These are phyloP conservation scores for Actinia equina DNA, from an alignment of 64 coral and sea anemone genomes.

Conservation along the genomic window DNA sequence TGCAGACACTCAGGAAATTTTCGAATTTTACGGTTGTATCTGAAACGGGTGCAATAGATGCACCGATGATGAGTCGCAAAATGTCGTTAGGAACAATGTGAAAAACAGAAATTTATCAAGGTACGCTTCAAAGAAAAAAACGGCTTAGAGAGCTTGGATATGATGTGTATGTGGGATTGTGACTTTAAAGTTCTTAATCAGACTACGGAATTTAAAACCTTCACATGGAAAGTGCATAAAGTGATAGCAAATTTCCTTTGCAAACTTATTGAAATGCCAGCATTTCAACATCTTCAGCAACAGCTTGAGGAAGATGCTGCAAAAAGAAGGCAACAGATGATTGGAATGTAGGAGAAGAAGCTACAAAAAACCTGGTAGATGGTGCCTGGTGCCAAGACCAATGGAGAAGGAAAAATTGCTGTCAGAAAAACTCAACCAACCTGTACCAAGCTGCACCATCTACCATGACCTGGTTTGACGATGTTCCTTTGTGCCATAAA, in stretches of 20 bases:
- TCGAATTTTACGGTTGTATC: too few relatives aligned
- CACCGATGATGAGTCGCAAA: too few relatives aligned
- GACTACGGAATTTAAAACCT: too few relatives aligned
- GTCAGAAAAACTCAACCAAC: neutral
- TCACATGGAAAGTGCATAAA: constrained; percentile 18
- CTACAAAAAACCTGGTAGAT: neutral
- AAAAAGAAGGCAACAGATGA: neutral
- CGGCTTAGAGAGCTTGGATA: too few relatives aligned
- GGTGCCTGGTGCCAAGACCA: constrained; percentile 60
- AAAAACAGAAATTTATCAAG: too few relatives aligned
- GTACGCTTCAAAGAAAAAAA: too few relatives aligned
- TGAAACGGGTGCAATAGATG: too few relatives aligned
- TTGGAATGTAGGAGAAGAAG: constrained; percentile 10
- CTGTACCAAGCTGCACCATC: neutral
- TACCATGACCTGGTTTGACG: neutral
- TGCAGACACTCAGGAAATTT: too few relatives aligned
- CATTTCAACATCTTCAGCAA: constrained; percentile 25
- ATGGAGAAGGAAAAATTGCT: constrained; percentile 3
- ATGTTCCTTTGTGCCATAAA: constrained; percentile 17
- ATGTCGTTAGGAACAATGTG: too few relatives aligned
- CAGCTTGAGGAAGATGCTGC: constrained; percentile 1
- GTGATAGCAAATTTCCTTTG: constrained; percentile 27
- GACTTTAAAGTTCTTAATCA: too few relatives aligned
- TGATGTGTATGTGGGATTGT: too few relatives aligned
- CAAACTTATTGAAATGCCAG: constrained; percentile 15